Percentiles rank a stretch among this genome's conserved stretches.
These are phyloP conservation scores for Erpobdella octoculata DNA, from an alignment of 2,888 invertebrate genomes.

Conservation along the genomic window DNA sequence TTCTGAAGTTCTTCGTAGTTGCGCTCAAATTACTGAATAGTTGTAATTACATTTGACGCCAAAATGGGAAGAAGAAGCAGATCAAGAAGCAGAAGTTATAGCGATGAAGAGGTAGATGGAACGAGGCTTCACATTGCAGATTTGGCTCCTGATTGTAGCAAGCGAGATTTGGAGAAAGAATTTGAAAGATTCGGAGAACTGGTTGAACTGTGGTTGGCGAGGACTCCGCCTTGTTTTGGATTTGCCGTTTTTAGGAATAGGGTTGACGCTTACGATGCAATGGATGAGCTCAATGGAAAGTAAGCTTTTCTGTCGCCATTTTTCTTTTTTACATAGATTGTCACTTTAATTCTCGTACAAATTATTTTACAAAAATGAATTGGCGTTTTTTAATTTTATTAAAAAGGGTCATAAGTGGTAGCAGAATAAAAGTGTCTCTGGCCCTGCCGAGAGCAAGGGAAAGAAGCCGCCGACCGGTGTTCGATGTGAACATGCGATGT, in stretches of 20 bases:
- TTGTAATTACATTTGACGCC: too few relatives aligned
- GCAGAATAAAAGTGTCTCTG: slow-evolving; percentile 56
- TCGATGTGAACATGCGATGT: slow-evolving; percentile 58
- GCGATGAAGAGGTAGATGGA: slow-evolving; percentile 29
- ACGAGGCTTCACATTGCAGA: slow-evolving; percentile 34
- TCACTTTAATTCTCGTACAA: background rate
- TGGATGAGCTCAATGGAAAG: slow-evolving; percentile 72
- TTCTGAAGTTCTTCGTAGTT: too few relatives aligned
- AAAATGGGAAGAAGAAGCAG: slow-evolving; percentile 24
- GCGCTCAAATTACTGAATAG: too few relatives aligned
- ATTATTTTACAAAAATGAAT: too few relatives aligned
- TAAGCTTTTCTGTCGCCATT: too few relatives aligned
- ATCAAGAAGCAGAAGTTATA: slow-evolving; percentile 21
- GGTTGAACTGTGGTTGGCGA: slow-evolving; percentile 59
- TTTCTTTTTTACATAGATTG: background rate
- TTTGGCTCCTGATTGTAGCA: slow-evolving; percentile 28
- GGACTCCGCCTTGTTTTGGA: slow-evolving; percentile 60
- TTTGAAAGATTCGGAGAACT: slow-evolving; percentile 57
- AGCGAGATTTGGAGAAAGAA: slow-evolving; percentile 54
- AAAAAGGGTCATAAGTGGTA: slow-evolving; percentile 56
- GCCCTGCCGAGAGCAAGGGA: slow-evolving; percentile 58
- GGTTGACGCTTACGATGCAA: slow-evolving; percentile 64
- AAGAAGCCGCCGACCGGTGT: slow-evolving; percentile 44
- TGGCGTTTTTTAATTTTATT: too few relatives aligned
- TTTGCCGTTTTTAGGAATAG: slow-evolving; percentile 58